Evolutionary conservation across 2,113 vertebrate genomes (phyloP), one percentile per base, ranked within the genome.

Genomic region (Pelmatolapia mariae): DNA sequence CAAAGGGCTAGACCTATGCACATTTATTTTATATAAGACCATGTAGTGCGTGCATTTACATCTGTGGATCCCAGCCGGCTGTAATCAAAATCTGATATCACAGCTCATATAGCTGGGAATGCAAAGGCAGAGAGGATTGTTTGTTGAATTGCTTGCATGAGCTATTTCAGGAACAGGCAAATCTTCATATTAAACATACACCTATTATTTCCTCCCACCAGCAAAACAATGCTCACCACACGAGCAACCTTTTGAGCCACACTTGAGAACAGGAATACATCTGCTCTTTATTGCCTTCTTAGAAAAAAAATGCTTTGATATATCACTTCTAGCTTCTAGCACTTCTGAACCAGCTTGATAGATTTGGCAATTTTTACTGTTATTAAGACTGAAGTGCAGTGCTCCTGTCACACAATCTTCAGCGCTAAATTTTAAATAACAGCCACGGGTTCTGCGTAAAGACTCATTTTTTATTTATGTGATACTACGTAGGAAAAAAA

Each of bases 401-500:
- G 45, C 24, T 88, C 31, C 80, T 86, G 80, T 83, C 79, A 81
- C 45, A 54, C 26, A 81, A 40, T 76, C 71, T 71, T 71, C 73
- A 79, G 31, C 19, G 71, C 36, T 43, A 53, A 31, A 22, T 53
- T 78, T 19, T 81, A 29, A 78, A 87, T 12, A 89, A 54, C 86
- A 89, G 81, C 82, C 71, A 86, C 11, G 52, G 66, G 36, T 88
- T 94, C 80, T n/a, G 26, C 82, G 66, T 54, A 45, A 31, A 86
- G 83, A 56, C 79, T 89, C 81, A 82, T 89, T 66, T 92, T 92
- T 88, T 93, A 91, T 95, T 93, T 81, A 78, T 87, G 68, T 71
- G 82, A 90, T 82, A 88, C 68, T 36, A 66, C 53, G 61, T 86
- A 31, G 19, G 18, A n/a, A 36, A 66, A 73, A 86, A 80, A 84